Conservation (phyloP, 1,140 invertebrate species). For the Andricus grossulariae region DNA sequence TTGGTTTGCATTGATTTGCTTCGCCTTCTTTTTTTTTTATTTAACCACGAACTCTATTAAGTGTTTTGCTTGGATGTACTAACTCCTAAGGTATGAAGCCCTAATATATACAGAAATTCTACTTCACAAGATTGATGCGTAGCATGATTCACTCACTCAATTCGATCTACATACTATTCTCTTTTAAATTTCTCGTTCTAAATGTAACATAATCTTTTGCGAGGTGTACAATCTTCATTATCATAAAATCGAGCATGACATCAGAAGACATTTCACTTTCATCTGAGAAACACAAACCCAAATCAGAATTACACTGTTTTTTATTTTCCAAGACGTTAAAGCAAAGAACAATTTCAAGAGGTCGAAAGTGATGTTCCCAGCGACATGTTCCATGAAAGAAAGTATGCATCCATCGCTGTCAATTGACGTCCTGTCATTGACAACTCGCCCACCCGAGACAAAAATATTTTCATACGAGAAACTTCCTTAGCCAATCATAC, state of each 20-base stretch:
- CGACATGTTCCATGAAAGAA: conserved; percentile 10
- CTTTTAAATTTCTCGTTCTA: too few species aligned
- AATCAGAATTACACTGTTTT: neutral
- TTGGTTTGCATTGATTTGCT: too few species aligned
- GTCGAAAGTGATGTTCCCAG: neutral
- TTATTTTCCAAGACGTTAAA: neutral
- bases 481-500: neutral
- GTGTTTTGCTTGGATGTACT: too few species aligned
- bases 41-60: too few species aligned
- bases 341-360: neutral
- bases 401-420: neutral
- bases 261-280: neutral
- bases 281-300: neutral
- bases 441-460: neutral
- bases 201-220: too few species aligned
- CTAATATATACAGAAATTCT: too few species aligned
- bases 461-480: conserved; percentile 10
- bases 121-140: too few species aligned
- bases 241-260: neutral
- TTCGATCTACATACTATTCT: too few species aligned
- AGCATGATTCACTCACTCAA: too few species aligned
- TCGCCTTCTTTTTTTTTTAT: too few species aligned
- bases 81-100: too few species aligned
- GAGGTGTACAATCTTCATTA: too few species aligned
- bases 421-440: conserved; percentile 16